Base-by-base conservation (phyloP, 1,140 invertebrate species). In the Panulirus ornatus region DNA sequence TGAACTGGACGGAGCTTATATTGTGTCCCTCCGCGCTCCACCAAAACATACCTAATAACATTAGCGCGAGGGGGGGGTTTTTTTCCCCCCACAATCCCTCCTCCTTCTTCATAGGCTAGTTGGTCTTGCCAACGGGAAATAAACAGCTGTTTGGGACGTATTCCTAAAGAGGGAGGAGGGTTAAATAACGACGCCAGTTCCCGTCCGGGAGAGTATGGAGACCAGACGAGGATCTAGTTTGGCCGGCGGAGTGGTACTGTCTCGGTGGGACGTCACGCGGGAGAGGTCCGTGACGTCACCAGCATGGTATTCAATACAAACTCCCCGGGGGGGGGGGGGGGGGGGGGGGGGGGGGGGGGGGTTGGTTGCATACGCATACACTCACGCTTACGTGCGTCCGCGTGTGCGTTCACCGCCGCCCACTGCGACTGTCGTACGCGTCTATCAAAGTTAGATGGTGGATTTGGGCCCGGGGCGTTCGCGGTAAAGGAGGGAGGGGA, bases 291-390 rank as follows among this genome's bases (percentile, higher is more conserved):
- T 89, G 87, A 83, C 87, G 87, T 89, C 79, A 89, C 87, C 63
- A 82, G 38, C 79, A 79, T 89, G 87, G 87, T 89, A 89, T 89
- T 89, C 87, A 89, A 89, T 89, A 89, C 87, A 89, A 89, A 89
- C 87, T 82, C 66, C n/a, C 51, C n/a, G n/a, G n/a, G n/a, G n/a
- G n/a, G n/a, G n/a, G n/a, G n/a, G n/a, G n/a, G n/a, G n/a, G n/a
- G n/a, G n/a, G n/a, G n/a, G n/a, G n/a, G n/a, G n/a, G n/a, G n/a
- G n/a, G n/a, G n/a, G n/a, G n/a, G n/a, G n/a, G n/a, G n/a, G n/a
- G n/a, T n/a, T n/a, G 70, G 79, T 63, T 83, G 87, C 87, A 89
- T 89, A 89, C 87, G 87, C 79, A 89, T 83, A 83, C 86, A 82
- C 87, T 82, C 79, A 75, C 84, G 47, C 38, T 66, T 51, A 78